Base-by-base conservation (phyloP, 2,888 invertebrate genomes). In the Leucophenga montana region DNA sequence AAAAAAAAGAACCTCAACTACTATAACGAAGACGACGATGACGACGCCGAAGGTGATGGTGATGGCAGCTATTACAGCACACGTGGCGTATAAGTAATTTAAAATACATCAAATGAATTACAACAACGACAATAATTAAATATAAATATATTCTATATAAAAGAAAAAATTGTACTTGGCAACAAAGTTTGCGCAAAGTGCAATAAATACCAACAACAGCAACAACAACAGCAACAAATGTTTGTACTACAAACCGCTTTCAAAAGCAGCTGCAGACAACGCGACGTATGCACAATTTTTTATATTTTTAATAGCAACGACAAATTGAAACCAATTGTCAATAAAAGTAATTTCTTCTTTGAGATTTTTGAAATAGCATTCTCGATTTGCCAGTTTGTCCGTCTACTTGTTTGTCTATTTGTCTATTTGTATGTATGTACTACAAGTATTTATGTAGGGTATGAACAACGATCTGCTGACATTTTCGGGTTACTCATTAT, bases 401-500 rank as follows among this genome's bases (percentile, higher is more conserved):
- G 39, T 39, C 39, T 3, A 8, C 8, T 8, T 39, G 39, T 39
- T 8, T 39, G 1, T 39, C n/a, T n/a, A 11, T 39, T 11, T 8
- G 39, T 39, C 39, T 3, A 8, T 39, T 8, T 39, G 39, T 39
- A 3, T 39, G 1, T 39, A 11, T 39, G 4, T 50, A 46, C 50
- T n/a, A n/a, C n/a, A n/a, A n/a, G n/a, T n/a, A n/a, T n/a, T n/a
- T n/a, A n/a, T n/a, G n/a, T n/a, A n/a, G 46, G 3, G n/a, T 50
- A 50, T 50, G 50, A n/a, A 50, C 14, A 13, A 50, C 14, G 16
- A 16, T 50, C 18, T 76, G 74, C 73, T 76, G 77, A 75, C 73
- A 73, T 72, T 80, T 81, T 76, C 74, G 59, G 76, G 75, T 77
- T 79, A 77, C 79, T 75, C 76, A 74, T 79, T 81, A 75, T 78